Evolutionary conservation across 1,140 invertebrate genomes (phyloP).

Genomic region (Meloidogyne exigua): DNA sequence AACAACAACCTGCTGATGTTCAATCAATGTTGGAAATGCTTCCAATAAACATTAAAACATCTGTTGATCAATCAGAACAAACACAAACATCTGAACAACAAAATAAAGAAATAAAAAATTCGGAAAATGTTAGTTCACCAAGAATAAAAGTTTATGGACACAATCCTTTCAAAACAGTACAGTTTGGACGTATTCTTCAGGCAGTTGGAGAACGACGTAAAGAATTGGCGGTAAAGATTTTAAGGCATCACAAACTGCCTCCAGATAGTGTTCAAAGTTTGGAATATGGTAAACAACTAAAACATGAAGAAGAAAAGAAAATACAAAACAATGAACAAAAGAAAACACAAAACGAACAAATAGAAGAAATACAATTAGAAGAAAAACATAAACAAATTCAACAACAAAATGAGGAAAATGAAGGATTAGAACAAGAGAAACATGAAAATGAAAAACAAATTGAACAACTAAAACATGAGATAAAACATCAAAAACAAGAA

Average conservation of each 20-base stretch:
- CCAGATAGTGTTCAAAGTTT: not conserved
- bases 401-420: not conserved
- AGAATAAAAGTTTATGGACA: constrained; percentile 5
- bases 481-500: constrained; percentile 1
- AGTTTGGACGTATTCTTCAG: not conserved
- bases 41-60: not conserved
- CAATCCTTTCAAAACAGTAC: not conserved
- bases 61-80: not conserved
- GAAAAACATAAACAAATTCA: not conserved
- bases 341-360: not conserved
- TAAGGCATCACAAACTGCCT: not conserved
- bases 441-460: not conserved
- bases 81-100: not conserved
- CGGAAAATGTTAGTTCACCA: not conserved
- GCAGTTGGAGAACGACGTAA: not conserved
- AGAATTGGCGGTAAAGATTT: not conserved
- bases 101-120: not conserved
- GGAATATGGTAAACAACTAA: constrained; percentile 1
- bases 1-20: not conserved
- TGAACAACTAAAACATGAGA: not conserved
- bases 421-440: not conserved
- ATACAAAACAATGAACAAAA: not conserved
- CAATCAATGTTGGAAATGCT: not conserved
- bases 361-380: not conserved
- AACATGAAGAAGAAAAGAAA: not conserved